These are phyloP conservation scores for Mastomys natalensis DNA, from an alignment of 2,113 vertebrate genomes.

Conservation along the genomic window DNA sequence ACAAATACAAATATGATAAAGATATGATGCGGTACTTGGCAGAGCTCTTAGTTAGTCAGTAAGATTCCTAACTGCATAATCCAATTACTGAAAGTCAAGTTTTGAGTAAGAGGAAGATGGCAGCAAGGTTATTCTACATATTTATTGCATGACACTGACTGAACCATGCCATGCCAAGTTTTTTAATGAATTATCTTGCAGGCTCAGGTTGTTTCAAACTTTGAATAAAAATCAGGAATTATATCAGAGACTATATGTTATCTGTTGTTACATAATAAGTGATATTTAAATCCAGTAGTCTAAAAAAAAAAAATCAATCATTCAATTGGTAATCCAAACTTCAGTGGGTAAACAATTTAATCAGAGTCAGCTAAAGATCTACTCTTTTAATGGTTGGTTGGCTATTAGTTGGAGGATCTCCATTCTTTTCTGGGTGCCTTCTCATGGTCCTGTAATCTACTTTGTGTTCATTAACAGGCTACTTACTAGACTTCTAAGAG, in stretches of 20 bases:
- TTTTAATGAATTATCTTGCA: background rate
- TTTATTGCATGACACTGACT: background rate
- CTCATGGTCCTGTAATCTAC: background rate
- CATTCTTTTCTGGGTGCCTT: background rate
- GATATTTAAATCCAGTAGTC: background rate
- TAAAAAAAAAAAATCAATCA: background rate
- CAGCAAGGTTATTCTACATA: background rate
- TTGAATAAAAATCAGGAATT: background rate
- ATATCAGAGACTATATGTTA: background rate
- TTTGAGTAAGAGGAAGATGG: background rate
- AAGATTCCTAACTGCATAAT: conserved; percentile 10
- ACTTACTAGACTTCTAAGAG: conserved; percentile 12
- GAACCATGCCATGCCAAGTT: background rate
- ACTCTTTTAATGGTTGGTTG: background rate
- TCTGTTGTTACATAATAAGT: conserved; percentile 16
- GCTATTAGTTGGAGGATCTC: background rate
- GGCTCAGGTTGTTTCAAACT: background rate
- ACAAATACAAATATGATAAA: background rate
- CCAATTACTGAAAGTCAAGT: conserved; percentile 16
- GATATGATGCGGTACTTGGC: background rate
- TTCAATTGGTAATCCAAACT: conserved; percentile 33
- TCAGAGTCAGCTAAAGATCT: background rate
- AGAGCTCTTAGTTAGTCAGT: conserved; percentile 20
- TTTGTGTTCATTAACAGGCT: background rate
- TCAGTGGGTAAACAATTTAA: background rate